These are phyloP conservation scores for Drosophila tanythrix DNA, from an alignment of 2,888 invertebrate genomes.

Conservation along the genomic window DNA sequence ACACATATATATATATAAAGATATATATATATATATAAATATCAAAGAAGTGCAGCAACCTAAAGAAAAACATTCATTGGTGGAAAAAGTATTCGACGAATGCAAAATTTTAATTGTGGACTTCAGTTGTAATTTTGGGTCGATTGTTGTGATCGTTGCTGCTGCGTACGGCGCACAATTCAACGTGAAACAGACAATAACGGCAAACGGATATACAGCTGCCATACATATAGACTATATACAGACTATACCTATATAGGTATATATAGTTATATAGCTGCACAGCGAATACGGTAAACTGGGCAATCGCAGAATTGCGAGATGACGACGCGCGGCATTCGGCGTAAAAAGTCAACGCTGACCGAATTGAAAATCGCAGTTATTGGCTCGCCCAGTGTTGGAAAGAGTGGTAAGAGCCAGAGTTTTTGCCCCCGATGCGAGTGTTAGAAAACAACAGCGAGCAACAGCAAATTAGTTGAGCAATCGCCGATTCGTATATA, in stretches of 20 bases:
- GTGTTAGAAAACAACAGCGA: constrained; percentile 31
- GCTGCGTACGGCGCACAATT: constrained; percentile 46
- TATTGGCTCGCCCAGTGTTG: constrained; percentile 94
- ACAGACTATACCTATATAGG: constrained; percentile 9
- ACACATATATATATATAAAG: constrained; percentile 6
- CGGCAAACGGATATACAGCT: constrained; percentile 56
- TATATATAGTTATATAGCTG: constrained; percentile 17
- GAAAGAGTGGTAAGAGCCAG: constrained; percentile 92
- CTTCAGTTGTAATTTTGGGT: constrained; percentile 66
- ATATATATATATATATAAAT: constrained; percentile 12
- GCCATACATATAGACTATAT: constrained; percentile 18
- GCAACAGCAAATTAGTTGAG: constrained; percentile 80
- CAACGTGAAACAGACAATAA: constrained; percentile 56
- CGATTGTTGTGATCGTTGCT: constrained; percentile 65
- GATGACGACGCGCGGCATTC: constrained; percentile 92
- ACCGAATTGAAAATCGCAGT: constrained; percentile 96
- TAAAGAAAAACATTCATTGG: constrained; percentile 43
- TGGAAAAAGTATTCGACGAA: constrained; percentile 34
- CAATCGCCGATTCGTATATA: constrained; percentile 75
- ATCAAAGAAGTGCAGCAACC: constrained; percentile 22
- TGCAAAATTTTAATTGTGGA: constrained; percentile 29
- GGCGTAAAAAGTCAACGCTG: constrained; percentile 95
- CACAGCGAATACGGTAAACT: constrained; percentile 35
- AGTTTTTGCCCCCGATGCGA: constrained; percentile 11
- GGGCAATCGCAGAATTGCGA: constrained; percentile 45